Conservation (phyloP, 2,888 invertebrate genomes). For the Sicus ferrugineus region DNA sequence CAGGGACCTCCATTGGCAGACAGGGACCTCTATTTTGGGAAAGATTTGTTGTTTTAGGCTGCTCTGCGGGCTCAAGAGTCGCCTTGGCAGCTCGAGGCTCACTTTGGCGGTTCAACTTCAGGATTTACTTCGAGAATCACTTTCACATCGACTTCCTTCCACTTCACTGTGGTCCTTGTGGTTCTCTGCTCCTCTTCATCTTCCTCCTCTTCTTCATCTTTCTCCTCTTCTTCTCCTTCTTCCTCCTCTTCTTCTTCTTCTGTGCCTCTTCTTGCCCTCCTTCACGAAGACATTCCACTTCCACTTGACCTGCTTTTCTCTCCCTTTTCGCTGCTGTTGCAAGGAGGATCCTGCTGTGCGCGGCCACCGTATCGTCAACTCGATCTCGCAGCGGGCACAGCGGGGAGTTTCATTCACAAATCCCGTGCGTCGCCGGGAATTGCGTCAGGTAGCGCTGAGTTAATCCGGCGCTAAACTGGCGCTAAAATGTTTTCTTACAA, state of each 20-base stretch:
- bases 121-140: too few relatives aligned
- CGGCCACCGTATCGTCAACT: not conserved
- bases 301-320: not conserved
- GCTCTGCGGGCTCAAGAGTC: too few relatives aligned
- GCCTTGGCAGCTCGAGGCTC: too few relatives aligned
- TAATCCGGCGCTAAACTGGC: not conserved
- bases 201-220: not conserved
- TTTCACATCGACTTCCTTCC: not conserved
- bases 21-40: too few relatives aligned
- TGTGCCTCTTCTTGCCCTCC: not conserved
- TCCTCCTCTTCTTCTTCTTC: not conserved
- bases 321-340: not conserved
- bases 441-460: not conserved
- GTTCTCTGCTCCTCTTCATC: not conserved
- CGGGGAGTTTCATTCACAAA: constrained; percentile 3
- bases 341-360: not conserved
- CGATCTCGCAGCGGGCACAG: not conserved
- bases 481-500: not conserved
- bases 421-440: not conserved
- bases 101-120: too few relatives aligned
- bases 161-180: not conserved
- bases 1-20: too few relatives aligned
- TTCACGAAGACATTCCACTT: not conserved
- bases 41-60: too few relatives aligned
- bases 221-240: not conserved